A percentile compares a stretch with the other conserved stretches of the same genome.
phyloP scores from a whole-genome alignment of 2,888 invertebrate species.

The Ennomos erosarius region DNA sequence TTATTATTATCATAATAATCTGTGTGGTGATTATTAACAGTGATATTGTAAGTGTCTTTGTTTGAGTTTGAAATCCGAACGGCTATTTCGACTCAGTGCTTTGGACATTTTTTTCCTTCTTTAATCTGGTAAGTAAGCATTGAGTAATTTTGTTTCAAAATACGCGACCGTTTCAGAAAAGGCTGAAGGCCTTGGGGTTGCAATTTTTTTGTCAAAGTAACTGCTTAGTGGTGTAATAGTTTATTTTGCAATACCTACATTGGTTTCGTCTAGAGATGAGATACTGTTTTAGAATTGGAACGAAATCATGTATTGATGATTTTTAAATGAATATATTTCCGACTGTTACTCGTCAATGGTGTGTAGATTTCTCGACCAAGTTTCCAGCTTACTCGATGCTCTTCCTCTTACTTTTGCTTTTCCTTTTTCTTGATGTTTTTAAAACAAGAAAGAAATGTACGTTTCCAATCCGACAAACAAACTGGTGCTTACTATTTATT shows the following conservation, averaged over 20 bases:
- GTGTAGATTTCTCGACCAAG: too few species aligned
- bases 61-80: constrained; percentile 3
- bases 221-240: constrained; percentile 6
- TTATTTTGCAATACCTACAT: constrained; percentile 14
- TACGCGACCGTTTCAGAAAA: constrained; percentile 6
- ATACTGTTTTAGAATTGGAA: too few species aligned
- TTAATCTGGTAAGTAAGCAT: constrained; percentile 27
- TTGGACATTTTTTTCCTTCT: constrained; percentile 17
- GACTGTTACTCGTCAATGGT: too few species aligned
- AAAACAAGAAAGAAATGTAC: too few species aligned
- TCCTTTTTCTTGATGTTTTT: too few species aligned
- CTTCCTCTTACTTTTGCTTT: too few species aligned
- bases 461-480: too few species aligned
- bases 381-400: too few species aligned
- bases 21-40: constrained; percentile 23
- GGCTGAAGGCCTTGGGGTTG: constrained; percentile 11
- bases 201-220: constrained; percentile 13
- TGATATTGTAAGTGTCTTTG: constrained; percentile 30
- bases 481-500: too few species aligned
- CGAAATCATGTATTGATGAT: too few species aligned
- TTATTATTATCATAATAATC: constrained; percentile 19
- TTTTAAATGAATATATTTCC: too few species aligned
- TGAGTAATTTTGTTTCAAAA: constrained; percentile 18
- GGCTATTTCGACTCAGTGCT: too few species aligned
- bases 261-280: background rate